Percentiles rank a stretch among this genome's conserved stretches.
These are phyloP conservation scores for Hippasteria phrygiana DNA, from an alignment of 53 echinoderm and acorn worm species.

Conservation along the genomic window DNA sequence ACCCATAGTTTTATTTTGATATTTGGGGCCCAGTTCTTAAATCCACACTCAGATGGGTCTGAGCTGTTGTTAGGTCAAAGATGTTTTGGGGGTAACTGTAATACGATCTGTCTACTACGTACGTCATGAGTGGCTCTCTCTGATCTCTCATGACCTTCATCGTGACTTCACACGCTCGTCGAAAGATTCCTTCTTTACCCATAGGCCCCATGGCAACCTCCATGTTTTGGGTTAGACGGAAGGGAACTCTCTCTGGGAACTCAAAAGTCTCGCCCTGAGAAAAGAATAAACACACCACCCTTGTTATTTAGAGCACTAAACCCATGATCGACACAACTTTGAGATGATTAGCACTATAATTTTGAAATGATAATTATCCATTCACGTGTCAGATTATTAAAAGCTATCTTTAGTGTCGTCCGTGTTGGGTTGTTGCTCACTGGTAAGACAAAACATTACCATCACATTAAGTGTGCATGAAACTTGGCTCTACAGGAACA, in stretches of 20 bases:
- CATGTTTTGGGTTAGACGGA: constrained; percentile 97
- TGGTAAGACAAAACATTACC: background rate
- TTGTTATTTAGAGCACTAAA: background rate
- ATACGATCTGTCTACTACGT: background rate
- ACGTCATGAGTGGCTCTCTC: constrained; percentile 98
- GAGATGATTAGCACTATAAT: too few species aligned
- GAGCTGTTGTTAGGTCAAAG: too few species aligned
- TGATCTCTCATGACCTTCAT: constrained; percentile 98
- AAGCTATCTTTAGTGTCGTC: too few species aligned
- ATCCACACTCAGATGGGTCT: too few species aligned
- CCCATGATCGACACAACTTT: too few species aligned
- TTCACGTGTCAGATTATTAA: too few species aligned
- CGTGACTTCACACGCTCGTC: constrained; percentile 96
- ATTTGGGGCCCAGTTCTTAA: too few species aligned
- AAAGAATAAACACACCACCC: background rate
- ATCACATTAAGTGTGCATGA: too few species aligned
- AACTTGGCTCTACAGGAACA: too few species aligned
- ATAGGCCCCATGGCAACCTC: constrained; percentile 97
- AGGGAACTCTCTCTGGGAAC: constrained; percentile 94
- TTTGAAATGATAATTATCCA: too few species aligned
- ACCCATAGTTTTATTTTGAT: too few species aligned
- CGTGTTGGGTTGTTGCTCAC: too few species aligned
- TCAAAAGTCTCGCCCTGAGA: constrained; percentile 95
- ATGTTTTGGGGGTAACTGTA: background rate
- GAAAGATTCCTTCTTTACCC: constrained; percentile 95